Percentiles rank a stretch among this genome's conserved stretches.
These are phyloP conservation scores for Aphodius sticticus DNA, from an alignment of 2,888 invertebrate species.

Conservation along the genomic window DNA sequence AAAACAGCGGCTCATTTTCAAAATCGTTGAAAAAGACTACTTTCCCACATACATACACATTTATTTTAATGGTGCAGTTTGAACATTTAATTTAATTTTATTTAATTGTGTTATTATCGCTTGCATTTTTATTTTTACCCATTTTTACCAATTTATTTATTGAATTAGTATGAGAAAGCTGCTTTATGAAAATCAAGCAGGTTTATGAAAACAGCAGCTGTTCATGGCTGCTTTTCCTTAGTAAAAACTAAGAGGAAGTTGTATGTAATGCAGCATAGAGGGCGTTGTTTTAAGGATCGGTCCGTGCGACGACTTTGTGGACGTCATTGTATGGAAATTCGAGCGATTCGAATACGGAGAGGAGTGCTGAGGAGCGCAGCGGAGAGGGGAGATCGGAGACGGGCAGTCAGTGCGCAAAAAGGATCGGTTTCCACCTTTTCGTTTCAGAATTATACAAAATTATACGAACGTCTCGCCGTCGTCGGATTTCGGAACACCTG, in stretches of 20 bases:
- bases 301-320: not conserved
- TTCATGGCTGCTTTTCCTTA: too few species aligned
- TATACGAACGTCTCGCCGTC: not conserved
- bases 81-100: too few species aligned
- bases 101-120: too few species aligned
- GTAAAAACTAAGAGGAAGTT: not conserved
- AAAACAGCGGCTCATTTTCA: too few species aligned
- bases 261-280: not conserved
- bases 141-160: too few species aligned
- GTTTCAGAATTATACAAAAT: not conserved
- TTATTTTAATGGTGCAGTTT: too few species aligned
- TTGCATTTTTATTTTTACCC: too few species aligned
- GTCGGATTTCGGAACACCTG: not conserved
- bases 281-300: not conserved
- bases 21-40: too few species aligned
- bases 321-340: not conserved
- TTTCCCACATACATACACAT: too few species aligned
- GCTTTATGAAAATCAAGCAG: too few species aligned
- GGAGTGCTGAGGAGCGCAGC: not conserved
- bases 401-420: not conserved
- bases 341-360: not conserved
- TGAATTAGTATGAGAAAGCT: too few species aligned
- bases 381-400: not conserved
- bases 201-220: too few species aligned
- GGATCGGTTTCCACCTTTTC: conserved; percentile 14